Evolutionary conservation across 2,797 vertebrate species (phyloP), one percentile per base, ranked within the genome.

Genomic region (Tachyglossus aculeatus): DNA sequence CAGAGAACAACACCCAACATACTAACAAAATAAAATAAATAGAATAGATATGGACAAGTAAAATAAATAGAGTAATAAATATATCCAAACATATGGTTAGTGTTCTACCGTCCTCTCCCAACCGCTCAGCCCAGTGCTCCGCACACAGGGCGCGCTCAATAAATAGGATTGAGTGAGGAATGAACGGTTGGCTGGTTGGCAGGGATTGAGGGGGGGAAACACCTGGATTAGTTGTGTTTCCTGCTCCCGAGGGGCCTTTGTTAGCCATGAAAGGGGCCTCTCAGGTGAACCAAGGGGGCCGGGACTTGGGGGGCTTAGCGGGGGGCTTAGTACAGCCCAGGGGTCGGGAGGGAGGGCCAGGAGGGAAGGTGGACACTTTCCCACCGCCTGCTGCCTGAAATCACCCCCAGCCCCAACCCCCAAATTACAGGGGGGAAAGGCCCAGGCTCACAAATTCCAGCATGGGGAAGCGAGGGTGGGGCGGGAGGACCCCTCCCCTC

Each of bases 141-240:
- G n/a, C n/a, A n/a, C n/a, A n/a, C n/a, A n/a, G n/a, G n/a, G n/a
- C n/a, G n/a, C n/a, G n/a, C n/a, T n/a, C n/a, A n/a, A n/a, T n/a
- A n/a, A n/a, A n/a, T n/a, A n/a, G n/a, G n/a, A n/a, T n/a, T n/a
- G n/a, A n/a, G n/a, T n/a, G n/a, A n/a, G n/a, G n/a, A n/a, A 22
- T n/a, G n/a, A n/a, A n/a, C n/a, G n/a, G n/a, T n/a, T n/a, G n/a
- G n/a, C n/a, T n/a, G n/a, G 85, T 90, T 88, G 85, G 77, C 81
- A 85, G 89, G 87, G 67, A 90, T 90, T 83, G 88, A 88, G 82
- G 78, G 88, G 88, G 82, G 78, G 85, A 92, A 91, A 86, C 90
- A 93, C 91, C 92, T 93, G 92, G 90, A 92, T 93, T 93, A 93
- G 94, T 93, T 93, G 91, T 89, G 71, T 90, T 93, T 92, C 90